Evolutionary conservation across 1,140 invertebrate species (phyloP), one percentile per base, ranked within the genome.

Genomic region (Octopus bimaculoides): DNA sequence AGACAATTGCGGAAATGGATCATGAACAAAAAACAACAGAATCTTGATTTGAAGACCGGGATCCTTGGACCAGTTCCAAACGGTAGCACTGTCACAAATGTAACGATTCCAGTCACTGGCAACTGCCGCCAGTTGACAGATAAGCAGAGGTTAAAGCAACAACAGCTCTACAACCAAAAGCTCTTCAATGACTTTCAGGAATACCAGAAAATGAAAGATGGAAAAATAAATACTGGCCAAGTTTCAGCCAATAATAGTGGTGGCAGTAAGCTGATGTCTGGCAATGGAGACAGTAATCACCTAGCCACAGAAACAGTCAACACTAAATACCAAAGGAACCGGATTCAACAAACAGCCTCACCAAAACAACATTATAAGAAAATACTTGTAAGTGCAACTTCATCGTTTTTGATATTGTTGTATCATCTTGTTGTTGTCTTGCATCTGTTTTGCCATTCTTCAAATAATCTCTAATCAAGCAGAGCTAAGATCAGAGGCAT

Each of bases 331-430:
- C 26, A 41, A 41, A 41, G 26, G 26, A 41, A 6, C 0, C 66
- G 1, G 66, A 71, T 71, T 71, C 66, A 71, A 61, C 56, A 61
- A 71, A 71, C 5, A 71, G 66, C 66, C 17, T 71, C 66, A 71
- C 66, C 66, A 71, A 71, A 71, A 20, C 66, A 71, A 17, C 17
- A 71, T 71, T 71, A 71, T 14, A 71, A 71, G 26, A 71, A 71
- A 20, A 71, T 71, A n/a, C 26, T 71, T 14, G 66, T 71, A 71
- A 71, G 66, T 61, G 56, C 26, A 41, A 3, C 26, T 41, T 41
- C 26, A 41, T 41, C 3, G 26, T 41, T 41, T 41, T 41, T 41
- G 26, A 41, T 41, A 41, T 41, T 41, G 26, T 41, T 41, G 26
- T 41, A 41, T 41, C 26, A 41, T 41, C 26, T 3, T 41, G 26